Evolutionary conservation across 2,888 invertebrate species (phyloP).

Genomic region (Euzophera pinguis): DNA sequence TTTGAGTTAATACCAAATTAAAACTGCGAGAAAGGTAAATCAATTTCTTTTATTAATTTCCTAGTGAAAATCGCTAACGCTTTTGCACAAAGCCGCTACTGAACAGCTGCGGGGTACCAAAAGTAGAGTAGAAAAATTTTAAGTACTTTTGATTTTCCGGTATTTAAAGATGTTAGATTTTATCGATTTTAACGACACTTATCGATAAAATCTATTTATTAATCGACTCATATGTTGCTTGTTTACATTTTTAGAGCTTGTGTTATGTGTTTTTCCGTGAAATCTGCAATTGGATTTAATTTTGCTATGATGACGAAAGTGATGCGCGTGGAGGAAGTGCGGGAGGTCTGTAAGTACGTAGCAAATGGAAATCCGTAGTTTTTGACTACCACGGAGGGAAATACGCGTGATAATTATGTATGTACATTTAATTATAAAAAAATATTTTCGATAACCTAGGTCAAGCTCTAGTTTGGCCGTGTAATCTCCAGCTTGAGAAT

Average conservation of each 20-base stretch:
- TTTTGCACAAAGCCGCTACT: conserved; percentile 24
- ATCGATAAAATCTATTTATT: conserved; percentile 11
- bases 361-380: too few relatives aligned
- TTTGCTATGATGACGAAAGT: too few relatives aligned
- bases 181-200: background rate
- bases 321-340: too few relatives aligned
- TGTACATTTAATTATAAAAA: too few relatives aligned
- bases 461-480: too few relatives aligned
- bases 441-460: too few relatives aligned
- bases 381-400: too few relatives aligned
- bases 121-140: conserved; percentile 44
- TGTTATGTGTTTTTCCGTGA: background rate
- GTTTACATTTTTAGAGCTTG: background rate
- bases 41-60: background rate
- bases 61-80: conserved; percentile 45
- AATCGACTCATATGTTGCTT: conserved; percentile 1
- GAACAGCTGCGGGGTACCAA: conserved; percentile 36
- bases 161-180: conserved; percentile 31
- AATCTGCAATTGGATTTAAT: background rate
- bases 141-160: conserved; percentile 61
- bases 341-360: too few relatives aligned
- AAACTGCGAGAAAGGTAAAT: background rate
- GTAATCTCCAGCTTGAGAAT: too few relatives aligned
- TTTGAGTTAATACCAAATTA: background rate
- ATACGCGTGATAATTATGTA: too few relatives aligned